Evolutionary conservation across 2,888 invertebrate genomes (phyloP).

Genomic region (Lamellibrachia satsuma): DNA sequence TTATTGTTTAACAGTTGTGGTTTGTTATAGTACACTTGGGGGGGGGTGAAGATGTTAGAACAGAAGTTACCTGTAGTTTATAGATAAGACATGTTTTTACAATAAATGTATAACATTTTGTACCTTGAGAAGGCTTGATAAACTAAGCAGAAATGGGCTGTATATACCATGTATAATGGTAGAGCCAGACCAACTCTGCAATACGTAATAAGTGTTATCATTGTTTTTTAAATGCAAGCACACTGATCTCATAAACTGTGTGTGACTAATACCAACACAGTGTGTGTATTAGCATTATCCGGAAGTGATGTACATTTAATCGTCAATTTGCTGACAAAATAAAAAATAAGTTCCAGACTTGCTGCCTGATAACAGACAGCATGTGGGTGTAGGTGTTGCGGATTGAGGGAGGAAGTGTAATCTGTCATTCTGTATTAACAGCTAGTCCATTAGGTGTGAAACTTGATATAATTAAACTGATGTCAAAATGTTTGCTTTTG

Average conservation of each 20-base stretch:
- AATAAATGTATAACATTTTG: too few relatives aligned
- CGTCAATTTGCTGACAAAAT: not conserved
- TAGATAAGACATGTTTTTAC: too few relatives aligned
- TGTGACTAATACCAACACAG: not conserved
- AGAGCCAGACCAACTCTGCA: not conserved
- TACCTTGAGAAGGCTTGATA: too few relatives aligned
- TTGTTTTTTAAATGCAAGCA: not conserved
- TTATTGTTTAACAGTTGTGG: too few relatives aligned
- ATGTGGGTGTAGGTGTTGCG: not conserved
- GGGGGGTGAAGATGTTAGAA: too few relatives aligned
- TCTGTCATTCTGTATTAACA: not conserved
- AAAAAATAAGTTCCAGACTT: not conserved
- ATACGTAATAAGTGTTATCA: not conserved
- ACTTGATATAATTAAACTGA: not conserved
- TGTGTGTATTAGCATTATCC: not conserved
- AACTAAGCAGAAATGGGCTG: too few relatives aligned
- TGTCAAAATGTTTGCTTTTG: not conserved
- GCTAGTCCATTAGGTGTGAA: not conserved
- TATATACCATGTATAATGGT: not conserved
- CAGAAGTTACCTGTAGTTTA: too few relatives aligned
- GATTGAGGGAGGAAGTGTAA: not conserved
- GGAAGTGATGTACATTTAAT: not conserved
- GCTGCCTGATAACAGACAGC: not conserved
- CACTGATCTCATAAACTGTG: not conserved
- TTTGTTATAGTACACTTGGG: too few relatives aligned